Base-by-base conservation (phyloP, 37 sponge, comb jelly and placozoan genomes). In the Chondrosia reniformis region DNA sequence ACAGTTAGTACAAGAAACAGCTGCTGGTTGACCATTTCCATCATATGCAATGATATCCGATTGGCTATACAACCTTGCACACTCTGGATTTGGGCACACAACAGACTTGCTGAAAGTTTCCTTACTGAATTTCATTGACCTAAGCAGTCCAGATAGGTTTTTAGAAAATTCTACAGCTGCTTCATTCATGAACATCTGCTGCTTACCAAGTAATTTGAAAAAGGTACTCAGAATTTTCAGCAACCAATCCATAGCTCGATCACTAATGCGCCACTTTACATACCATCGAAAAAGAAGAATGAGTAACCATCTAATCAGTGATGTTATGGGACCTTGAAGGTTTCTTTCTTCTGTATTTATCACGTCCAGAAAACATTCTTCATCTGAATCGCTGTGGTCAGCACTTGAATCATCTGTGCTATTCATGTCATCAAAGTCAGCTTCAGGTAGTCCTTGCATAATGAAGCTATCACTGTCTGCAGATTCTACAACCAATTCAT, bases 191-290 rank as follows among this genome's bases (percentile, higher is more conserved):
- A 69, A 37, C 22, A 44, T 19, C 10, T 21, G 42, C 39, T 42
- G 36, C n/a, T 25, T 41, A 2, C 72, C 72, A 13, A 69, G 41
- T 19, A 69, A 21, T 69, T 39, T 69, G 25, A 79, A 71, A 69
- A 63, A 81, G 4, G 21, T 45, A 17, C 63, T 55, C 8, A 81
- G 36, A 25, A 63, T 45, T 17, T 67, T 19, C 25, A 81, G 73
- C 55, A 81, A 25, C 22, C 21, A 39, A 40, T 55, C 22, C 28
- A 81, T 81, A 45, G 81, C 81, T 21, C 22, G 13, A 33, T 81
- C 72, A 55, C 74, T 56, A 21, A 81, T 71, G 37, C 54, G 33
- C 12, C 34, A 54, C 31, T 30, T 67, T 25, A 59, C n/a, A 27
- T 81, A 74, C 42, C 64, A 32, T 7, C 15, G 66, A 24, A 58